Base-by-base conservation (phyloP, 2,888 invertebrate species). In the Lasioglossum leucozonium region DNA sequence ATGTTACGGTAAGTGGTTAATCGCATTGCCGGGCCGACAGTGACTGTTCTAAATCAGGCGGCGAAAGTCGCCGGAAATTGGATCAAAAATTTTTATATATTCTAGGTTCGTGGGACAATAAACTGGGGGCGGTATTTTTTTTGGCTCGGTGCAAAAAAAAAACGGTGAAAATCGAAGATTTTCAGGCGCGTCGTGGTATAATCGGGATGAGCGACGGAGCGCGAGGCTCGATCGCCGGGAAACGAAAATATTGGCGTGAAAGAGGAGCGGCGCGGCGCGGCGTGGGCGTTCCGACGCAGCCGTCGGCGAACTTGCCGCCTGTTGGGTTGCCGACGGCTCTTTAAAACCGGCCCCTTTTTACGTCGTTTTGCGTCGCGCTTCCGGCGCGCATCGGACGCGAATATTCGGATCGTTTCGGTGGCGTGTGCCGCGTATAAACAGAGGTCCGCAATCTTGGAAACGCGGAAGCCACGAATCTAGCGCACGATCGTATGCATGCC, bases 381-480 rank as follows among this genome's bases (percentile, higher is more conserved):
- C 13, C 10, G 34, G 5, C 62, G n/a, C 47, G 51, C 30, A 83
- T 76, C 51, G 26, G 42, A 18, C 62, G 22, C 34, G 75, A 51
- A 16, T 74, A 65, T 42, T 51, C n/a, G 30, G 58, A 84, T 84
- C 77, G 58, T 42, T 26, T 40, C 47, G 37, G 34, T 34, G 55
- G 62, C 34, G 55, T 42, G 81, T n/a, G 44, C 47, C 26, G 30
- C 34, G 71, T 34, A 65, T 74, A 84, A 78, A 84, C 71, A 71
- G 16, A 13, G 75, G 34, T 34, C 5, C 77, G 76, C 40, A 82
- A 87, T 88, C 84, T 83, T 85, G 81, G 84, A 83, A 89, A 88
- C 86, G 78, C 85, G 86, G 86, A 87, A 91, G 82, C 79, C 69
- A 65, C 85, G 79, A 81, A 87, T 85, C 91, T 80, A 73, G 75